Conservation (phyloP, 2,888 invertebrate genomes). For the Ennomos quercinarius region DNA sequence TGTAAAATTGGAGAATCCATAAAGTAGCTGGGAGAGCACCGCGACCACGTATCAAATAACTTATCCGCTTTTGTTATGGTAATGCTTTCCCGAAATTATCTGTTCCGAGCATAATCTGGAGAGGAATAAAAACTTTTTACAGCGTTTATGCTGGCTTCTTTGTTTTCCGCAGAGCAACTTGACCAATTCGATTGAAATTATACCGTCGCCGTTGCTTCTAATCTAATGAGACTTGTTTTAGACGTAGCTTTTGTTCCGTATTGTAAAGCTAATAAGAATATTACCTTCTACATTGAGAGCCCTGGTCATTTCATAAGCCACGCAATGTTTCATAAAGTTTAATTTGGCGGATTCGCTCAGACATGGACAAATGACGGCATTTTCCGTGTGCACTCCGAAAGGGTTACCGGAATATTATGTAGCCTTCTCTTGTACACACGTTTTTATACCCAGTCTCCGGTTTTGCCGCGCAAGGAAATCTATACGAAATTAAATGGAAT, state of each 20-base stretch:
- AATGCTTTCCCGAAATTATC: constrained; percentile 74
- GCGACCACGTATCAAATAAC: constrained; percentile 74
- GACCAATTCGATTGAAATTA: constrained; percentile 37
- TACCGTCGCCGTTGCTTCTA: constrained; percentile 11
- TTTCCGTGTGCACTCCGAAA: constrained; percentile 32
- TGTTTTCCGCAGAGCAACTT: constrained; percentile 36
- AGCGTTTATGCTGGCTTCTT: constrained; percentile 41
- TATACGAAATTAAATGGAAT: constrained; percentile 72
- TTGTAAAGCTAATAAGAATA: constrained; percentile 22
- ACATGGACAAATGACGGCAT: constrained; percentile 38
- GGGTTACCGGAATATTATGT: constrained; percentile 39
- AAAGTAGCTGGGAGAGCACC: constrained; percentile 48
- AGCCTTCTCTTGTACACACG: constrained; percentile 35
- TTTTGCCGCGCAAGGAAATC: constrained; percentile 51
- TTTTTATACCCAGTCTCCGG: constrained; percentile 37
- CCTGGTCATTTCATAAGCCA: constrained; percentile 24
- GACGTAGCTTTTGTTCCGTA: constrained; percentile 14
- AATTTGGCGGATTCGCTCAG: constrained; percentile 39
- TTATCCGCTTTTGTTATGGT: constrained; percentile 79
- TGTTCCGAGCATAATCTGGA: constrained; percentile 66
- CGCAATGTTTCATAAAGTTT: constrained; percentile 40
- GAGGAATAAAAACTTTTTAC: constrained; percentile 59
- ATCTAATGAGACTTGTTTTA: constrained; percentile 32
- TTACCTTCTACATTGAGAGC: constrained; percentile 28
- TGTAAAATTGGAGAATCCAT: constrained; percentile 66